Base-by-base conservation (phyloP, 2,113 vertebrate species). In the Ceyx cyanopectus region DNA sequence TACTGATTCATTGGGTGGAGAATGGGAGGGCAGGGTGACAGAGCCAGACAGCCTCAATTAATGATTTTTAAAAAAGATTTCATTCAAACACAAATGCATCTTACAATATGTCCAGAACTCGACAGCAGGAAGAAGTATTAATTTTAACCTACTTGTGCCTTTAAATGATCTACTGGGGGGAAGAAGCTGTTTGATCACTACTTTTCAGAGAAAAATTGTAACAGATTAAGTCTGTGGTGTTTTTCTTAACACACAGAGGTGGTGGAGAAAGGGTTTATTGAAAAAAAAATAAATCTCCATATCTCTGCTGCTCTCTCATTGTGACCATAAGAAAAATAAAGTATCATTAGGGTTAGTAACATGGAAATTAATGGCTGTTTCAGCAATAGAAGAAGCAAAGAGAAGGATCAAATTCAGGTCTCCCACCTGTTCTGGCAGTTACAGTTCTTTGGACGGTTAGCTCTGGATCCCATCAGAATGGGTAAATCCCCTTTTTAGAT, bases 1-100 rank as follows among this genome's bases (percentile, higher is more conserved):
- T 97, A 97, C 95, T 95, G 96, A 96, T 97, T 97, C 96, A 97
- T 96, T 91, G 91, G 95, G 95, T 96, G 96, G 95, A 92, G 95
- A 96, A 94, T 79, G 87, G 96, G 91, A 97, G 95, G 91, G 78
- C 68, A 62, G 79, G 76, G 90, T 87, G 87, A 90, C 94, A 95
- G 96, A 96, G 91, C 90, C 81, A 89, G 94, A 89, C 80, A 81
- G 90, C 62, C 94, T 94, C 91, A 85, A 85, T 90, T 94, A 91
- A 95, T 95, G 72, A 87, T 83, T 96, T 96, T 92, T 95, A 69
- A 30, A 84, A 95, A 83, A 92, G 83, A 93, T 95, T 67, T 50
- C 12, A 60, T 96, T 97, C 91, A 96, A 89, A 87, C 62, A 96
- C 81, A 95, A 94, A 96, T 87, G 74, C 45, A 61, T 93, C 56